These are phyloP conservation scores for Pachypsylla venusta DNA, from an alignment of 1,140 invertebrate species.

Conservation along the genomic window DNA sequence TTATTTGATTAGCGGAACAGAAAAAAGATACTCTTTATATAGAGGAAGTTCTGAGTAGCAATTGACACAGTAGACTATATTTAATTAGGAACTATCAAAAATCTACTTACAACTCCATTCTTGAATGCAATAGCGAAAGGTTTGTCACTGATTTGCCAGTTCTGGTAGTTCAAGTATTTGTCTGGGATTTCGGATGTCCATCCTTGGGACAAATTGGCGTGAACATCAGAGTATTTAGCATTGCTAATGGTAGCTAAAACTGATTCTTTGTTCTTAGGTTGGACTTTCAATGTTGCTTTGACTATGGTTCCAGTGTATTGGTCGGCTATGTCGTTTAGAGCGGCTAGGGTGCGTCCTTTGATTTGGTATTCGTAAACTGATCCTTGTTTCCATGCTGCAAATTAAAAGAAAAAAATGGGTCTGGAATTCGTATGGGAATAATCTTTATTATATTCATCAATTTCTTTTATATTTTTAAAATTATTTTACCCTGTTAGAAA, in stretches of 20 bases:
- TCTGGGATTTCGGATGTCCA: conserved; percentile 32
- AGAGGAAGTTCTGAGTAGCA: too few relatives aligned
- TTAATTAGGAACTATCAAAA: too few relatives aligned
- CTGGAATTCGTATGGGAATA: too few relatives aligned
- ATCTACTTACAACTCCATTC: conserved; percentile 32
- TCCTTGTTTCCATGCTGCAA: conserved; percentile 34
- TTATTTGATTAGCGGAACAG: too few relatives aligned
- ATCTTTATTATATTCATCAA: too few relatives aligned
- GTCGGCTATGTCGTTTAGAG: conserved; percentile 35
- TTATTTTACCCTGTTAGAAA: too few relatives aligned
- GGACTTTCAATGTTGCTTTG: conserved; percentile 36
- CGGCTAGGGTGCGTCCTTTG: conserved; percentile 38
- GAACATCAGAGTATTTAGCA: conserved; percentile 36
- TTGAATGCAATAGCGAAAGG: conserved; percentile 42
- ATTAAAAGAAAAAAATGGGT: too few relatives aligned
- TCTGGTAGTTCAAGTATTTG: conserved; percentile 33
- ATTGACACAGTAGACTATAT: too few relatives aligned
- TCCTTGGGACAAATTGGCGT: conserved; percentile 33
- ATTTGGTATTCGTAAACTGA: conserved; percentile 44
- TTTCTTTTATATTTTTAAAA: too few relatives aligned
- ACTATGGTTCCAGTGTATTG: conserved; percentile 38
- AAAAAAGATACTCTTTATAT: too few relatives aligned
- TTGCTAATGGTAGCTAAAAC: not conserved
- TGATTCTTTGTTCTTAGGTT: conserved; percentile 25
- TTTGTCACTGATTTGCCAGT: conserved; percentile 34